Evolutionary conservation across 1,140 invertebrate genomes (phyloP).

Genomic region (Alviniconcha marisindica): DNA sequence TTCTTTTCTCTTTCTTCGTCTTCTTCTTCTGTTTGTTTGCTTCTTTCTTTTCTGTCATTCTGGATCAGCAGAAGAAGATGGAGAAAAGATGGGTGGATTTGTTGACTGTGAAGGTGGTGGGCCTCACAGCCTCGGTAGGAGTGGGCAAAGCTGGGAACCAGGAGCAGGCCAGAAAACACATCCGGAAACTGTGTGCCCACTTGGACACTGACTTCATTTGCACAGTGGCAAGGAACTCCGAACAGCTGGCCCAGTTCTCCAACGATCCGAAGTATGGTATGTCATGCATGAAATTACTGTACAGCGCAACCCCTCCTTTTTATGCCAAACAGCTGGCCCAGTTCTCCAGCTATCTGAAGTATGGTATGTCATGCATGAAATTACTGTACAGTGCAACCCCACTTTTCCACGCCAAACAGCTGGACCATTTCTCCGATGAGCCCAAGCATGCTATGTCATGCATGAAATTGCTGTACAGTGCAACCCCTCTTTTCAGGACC

Average conservation of each 20-base stretch:
- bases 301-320: no score
- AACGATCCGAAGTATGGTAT: conserved; percentile 57
- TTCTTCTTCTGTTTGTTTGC: no score
- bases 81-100: no score
- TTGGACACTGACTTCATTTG: conserved; percentile 63
- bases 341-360: conserved; percentile 52
- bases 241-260: conserved; percentile 49
- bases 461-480: no score
- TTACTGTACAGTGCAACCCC: no score
- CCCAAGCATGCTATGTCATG: conserved; percentile 58
- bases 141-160: conserved; percentile 67
- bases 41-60: no score
- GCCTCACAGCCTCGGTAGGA: conserved; percentile 57
- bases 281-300: no score
- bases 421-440: conserved; percentile 48
- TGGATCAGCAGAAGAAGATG: no score
- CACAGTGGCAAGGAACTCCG: conserved; percentile 50
- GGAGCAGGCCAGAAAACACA: conserved; percentile 58
- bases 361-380: no score
- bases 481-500: no score
- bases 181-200: conserved; percentile 67
- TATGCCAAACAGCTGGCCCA: conserved; percentile 43
- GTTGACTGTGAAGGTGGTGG: conserved; percentile 57
- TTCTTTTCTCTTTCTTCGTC: no score
- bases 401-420: no score